Base-by-base conservation (phyloP, 2,888 invertebrate species). In the Pyrochroa serraticornis region DNA sequence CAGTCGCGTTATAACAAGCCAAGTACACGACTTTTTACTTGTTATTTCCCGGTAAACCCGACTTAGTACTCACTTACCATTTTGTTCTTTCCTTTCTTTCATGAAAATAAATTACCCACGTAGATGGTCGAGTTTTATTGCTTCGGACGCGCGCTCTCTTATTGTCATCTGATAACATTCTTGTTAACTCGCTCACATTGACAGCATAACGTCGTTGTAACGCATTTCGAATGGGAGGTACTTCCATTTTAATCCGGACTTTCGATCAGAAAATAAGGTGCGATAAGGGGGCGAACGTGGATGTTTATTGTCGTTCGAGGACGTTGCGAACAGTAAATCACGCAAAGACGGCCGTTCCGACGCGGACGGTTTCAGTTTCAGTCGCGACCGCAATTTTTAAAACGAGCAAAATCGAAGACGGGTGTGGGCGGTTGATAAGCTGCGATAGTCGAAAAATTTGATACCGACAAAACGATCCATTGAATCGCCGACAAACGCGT, bases 161-260 rank as follows among this genome's bases (percentile, higher is more conserved):
- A 22, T 22, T 58, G 60, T 60, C 54, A 60, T 62, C 62, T 58
- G 66, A 66, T 64, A 66, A 66, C 53, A 36, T 55, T 44, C 60
- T 58, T 62, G 66, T 66, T 66, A 63, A 57, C 22, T 58, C 64
- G 64, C 63, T 22, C 65, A 57, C 67, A 64, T 65, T 65, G 67
- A 67, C 68, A 65, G 67, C 67, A 51, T 64, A 66, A 66, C 65
- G 68, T 59, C 61, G 58, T 45, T 60, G 66, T 66, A 66, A 67
- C 63, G 41, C 43, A 58, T 62, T 66, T 65, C 62, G 62, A 68
- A 65, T 66, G 63, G 62, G 48, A 44, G 12, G 55, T 49, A 58
- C 54, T 53, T 54, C 61, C 51, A 58, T 58, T 60, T 59, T 42
- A 43, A 59, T 55, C 37, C 45, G 45, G 22, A 35, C 37, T 38